These are phyloP conservation scores for Porites evermanni DNA, from an alignment of 92 coral and sea anemone species.

Conservation along the genomic window DNA sequence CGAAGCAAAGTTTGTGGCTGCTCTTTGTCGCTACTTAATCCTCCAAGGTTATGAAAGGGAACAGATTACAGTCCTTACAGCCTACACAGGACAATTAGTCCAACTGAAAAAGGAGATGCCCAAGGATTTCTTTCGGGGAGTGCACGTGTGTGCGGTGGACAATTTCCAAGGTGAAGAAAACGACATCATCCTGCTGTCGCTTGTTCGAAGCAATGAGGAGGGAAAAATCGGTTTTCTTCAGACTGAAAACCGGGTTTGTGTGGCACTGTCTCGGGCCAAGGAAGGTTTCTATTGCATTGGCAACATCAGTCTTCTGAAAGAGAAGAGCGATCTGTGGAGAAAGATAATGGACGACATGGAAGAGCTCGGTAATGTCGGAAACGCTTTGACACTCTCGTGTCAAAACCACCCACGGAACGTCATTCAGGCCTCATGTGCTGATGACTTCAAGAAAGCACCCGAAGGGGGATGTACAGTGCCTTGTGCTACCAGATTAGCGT, in stretches of 20 bases:
- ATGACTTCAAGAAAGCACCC: constrained; percentile 83
- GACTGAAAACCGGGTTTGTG: constrained; percentile 91
- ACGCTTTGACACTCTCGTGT: constrained; percentile 72
- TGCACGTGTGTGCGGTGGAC: constrained; percentile 91
- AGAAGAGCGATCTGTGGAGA: constrained; percentile 76
- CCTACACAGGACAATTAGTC: constrained; percentile 85
- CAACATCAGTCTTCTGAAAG: constrained; percentile 73
- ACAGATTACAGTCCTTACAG: constrained; percentile 86
- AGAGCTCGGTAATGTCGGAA: constrained; percentile 67
- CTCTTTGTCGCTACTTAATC: constrained; percentile 86
- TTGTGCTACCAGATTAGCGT: constrained; percentile 66
- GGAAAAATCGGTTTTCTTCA: constrained; percentile 88
- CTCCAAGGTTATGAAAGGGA: constrained; percentile 82
- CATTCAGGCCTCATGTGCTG: constrained; percentile 78
- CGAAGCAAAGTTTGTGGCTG: constrained; percentile 89
- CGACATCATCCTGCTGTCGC: constrained; percentile 90
- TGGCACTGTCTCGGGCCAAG: constrained; percentile 93
- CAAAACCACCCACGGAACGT: constrained; percentile 89
- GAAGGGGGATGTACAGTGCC: constrained; percentile 90
- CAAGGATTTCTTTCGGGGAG: constrained; percentile 66
- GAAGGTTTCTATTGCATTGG: constrained; percentile 90
- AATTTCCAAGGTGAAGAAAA: constrained; percentile 98
- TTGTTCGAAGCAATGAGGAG: constrained; percentile 93
- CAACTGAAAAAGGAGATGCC: constrained; percentile 82
- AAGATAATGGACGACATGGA: constrained; percentile 81